Evolutionary conservation across 2,888 invertebrate species (phyloP).

Genomic region (Electrophaes corylata): DNA sequence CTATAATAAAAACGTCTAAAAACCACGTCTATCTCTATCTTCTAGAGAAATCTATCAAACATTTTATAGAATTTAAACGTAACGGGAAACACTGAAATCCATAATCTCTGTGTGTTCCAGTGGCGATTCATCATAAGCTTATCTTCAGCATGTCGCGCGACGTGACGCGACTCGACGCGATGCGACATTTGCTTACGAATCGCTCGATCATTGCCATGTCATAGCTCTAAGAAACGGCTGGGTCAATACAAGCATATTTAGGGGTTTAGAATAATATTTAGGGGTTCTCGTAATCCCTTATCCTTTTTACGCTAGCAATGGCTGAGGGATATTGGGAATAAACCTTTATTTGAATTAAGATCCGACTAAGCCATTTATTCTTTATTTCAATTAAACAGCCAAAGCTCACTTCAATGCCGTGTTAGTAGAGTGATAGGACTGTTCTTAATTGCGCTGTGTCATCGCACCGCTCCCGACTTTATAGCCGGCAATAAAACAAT

Average conservation of each 20-base stretch:
- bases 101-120: constrained; percentile 6
- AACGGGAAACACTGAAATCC: constrained; percentile 13
- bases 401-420: too few relatives aligned
- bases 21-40: too few relatives aligned
- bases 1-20: too few relatives aligned
- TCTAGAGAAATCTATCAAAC: too few relatives aligned
- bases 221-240: background rate
- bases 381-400: too few relatives aligned
- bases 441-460: constrained; percentile 10
- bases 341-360: too few relatives aligned
- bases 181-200: constrained; percentile 58
- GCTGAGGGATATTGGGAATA: too few relatives aligned
- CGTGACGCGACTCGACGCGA: constrained; percentile 20
- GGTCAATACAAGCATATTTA: too few relatives aligned
- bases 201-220: constrained; percentile 48
- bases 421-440: background rate
- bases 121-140: constrained; percentile 31
- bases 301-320: too few relatives aligned
- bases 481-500: constrained; percentile 61
- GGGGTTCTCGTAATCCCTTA: too few relatives aligned
- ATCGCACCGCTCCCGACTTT: constrained; percentile 40
- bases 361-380: too few relatives aligned
- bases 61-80: background rate
- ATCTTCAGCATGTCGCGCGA: constrained; percentile 23
- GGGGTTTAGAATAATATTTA: too few relatives aligned